A percentile compares a stretch with the other conserved stretches of the same genome.
These are phyloP conservation scores for Menidia menidia DNA, from an alignment of 2,797 vertebrate species.

Conservation along the genomic window DNA sequence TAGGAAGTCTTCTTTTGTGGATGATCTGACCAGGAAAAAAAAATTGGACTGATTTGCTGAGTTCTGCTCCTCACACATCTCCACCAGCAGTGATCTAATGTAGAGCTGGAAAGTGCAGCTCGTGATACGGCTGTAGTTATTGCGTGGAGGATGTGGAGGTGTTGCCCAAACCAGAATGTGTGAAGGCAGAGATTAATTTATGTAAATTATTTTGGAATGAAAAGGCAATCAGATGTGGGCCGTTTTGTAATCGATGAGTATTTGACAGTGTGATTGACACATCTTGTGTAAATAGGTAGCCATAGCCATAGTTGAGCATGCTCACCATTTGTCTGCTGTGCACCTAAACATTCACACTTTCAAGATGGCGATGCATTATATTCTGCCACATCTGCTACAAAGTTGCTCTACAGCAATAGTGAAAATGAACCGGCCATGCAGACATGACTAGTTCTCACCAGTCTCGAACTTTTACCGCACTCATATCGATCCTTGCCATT, in stretches of 20 bases:
- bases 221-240: too few species aligned
- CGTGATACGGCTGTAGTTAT: not conserved
- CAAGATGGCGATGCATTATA: conserved; percentile 57
- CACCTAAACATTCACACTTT: conserved; percentile 59
- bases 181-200: too few species aligned
- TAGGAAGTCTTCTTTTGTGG: not conserved
- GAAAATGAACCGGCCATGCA: conserved; percentile 30
- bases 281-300: too few species aligned
- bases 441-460: conserved; percentile 43
- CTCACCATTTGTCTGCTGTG: conserved; percentile 63
- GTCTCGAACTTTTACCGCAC: conserved; percentile 38
- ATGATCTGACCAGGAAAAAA: not conserved
- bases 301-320: too few species aligned
- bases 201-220: too few species aligned
- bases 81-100: not conserved
- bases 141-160: not conserved
- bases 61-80: not conserved
- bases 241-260: too few species aligned
- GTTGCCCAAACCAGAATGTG: not conserved
- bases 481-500: conserved; percentile 33
- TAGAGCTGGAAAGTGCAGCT: not conserved
- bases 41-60: not conserved
- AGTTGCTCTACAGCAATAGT: conserved; percentile 48
- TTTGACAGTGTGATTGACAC: not conserved
- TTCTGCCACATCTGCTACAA: conserved; percentile 64